Conservation (phyloP, 2,797 vertebrate species). For the Artibeus lituratus region DNA sequence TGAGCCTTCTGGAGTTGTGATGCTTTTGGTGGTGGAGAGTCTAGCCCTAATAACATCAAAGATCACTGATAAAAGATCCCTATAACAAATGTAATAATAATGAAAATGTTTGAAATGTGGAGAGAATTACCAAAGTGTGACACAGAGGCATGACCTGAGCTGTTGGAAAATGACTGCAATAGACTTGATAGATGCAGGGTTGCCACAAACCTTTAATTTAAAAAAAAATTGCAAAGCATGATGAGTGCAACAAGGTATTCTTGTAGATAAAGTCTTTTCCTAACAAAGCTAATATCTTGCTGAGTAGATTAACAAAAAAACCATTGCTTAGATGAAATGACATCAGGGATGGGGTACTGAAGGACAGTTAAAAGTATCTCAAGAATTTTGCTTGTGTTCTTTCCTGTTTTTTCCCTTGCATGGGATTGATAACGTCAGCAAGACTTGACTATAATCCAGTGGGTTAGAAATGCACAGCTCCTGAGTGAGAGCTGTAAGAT, state of each 20-base stretch:
- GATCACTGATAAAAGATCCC: not conserved
- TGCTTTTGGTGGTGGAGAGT: not conserved
- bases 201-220: not conserved
- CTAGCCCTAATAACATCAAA: not conserved
- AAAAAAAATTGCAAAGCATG: not conserved
- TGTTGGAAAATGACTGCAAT: not conserved
- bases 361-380: not conserved
- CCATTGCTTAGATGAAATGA: not conserved
- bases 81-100: not conserved
- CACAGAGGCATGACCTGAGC: not conserved
- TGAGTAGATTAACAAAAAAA: not conserved
- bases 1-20: not conserved
- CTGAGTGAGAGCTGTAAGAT: not conserved
- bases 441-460: not conserved
- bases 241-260: not conserved
- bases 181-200: no score
- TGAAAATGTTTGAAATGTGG: not conserved
- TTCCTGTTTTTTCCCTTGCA: not conserved
- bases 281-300: not conserved
- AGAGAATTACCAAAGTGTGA: not conserved
- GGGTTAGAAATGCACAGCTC: not conserved
- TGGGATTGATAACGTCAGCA: not conserved
- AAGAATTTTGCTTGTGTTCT: not conserved
- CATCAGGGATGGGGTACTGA: not conserved
- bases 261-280: not conserved